Evolutionary conservation across 23 tunicate species (phyloP), one percentile per base, ranked within the genome.

Genomic region (Ascidia mentula): DNA sequence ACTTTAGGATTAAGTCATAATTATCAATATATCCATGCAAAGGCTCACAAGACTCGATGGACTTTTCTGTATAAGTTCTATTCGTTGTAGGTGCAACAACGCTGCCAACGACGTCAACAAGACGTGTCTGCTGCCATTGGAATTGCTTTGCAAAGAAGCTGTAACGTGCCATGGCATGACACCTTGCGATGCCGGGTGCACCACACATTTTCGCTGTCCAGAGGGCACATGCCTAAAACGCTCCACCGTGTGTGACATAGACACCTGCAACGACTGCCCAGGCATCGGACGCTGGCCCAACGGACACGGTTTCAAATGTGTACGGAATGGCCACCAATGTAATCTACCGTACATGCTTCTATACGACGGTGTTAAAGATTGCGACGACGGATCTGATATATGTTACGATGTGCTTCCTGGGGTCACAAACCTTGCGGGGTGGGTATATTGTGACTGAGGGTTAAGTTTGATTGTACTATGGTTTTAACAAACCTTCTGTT

Each of bases 281-380:
- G 85, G 72, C 40, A 65, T 69, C 28, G 65, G 38, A 46, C 77
- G 35, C 17, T 81, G 85, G 85, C 38, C 15, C 35, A 81, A 81
- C 65, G 85, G 85, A 1, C 36, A 36, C 22, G 85, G 85, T 9
- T 81, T 81, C 65, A 81, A 81, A 70, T 81, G 85, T 40, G 77
- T 40, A 13, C 32, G 77, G 31, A 81, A 71, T 0, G 85, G 85
- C 18, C 0, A 26, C 34, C 35, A 24, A 32, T 81, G 85, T 40
- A 40, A 69, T 5, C 42, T 81, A 38, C 85, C 85, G 4, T 77
- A 81, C 0, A 69, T 69, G 40, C 60, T 81, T 24, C 85, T 81
- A n/a, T 30, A 33, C 18, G 85, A 81, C 65, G 69, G 72, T 28
- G 53, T 81, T 2, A 39, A 35, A 40, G 85, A 81, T 32, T 81